Evolutionary conservation across 2,113 vertebrate genomes (phyloP), one percentile per base, ranked within the genome.

Genomic region (Leucosticte australis): DNA sequence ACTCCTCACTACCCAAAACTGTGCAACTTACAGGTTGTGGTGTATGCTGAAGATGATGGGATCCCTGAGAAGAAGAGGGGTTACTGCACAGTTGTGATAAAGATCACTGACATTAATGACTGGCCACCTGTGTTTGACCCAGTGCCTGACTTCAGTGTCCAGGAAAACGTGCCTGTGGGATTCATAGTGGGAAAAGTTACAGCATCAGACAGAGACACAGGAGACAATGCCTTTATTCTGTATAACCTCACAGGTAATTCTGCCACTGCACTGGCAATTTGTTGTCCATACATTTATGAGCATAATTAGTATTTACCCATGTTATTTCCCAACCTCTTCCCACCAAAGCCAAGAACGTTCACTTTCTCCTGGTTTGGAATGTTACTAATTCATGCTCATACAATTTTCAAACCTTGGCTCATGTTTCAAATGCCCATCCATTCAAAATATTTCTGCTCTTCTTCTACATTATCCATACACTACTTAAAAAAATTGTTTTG

Each of bases 41-140:
- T 97, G 26, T 96, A 94, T 78, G 97, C 96, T 86, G 97, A 97
- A 89, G 96, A 97, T 22, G 59, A 96, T 78, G 96, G 97, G 39
- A 77, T 92, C 52, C 96, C 96, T 26, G 94, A 96, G 81, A 97
- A 94, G 91, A 97, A 96, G 63, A 96, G 89, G 52, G 97, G 92
- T 47, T 97, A 96, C 86, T 96, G 96, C 92, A 97, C 97, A 21
- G 81, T 97, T 44, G 55, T 95, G 23, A 35, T 97, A 87, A 85
- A 88, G 68, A 96, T 97, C 47, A 35, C 68, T 39, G 97, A 97
- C 65, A 53, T 95, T 41, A 97, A 97, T 50, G 97, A 97, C 77
- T 96, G 90, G n/a, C 56, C 89, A 35, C 97, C 97, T 28, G 84
- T 77, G 41, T 97, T 97, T 94, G 85, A 91, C 11, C 79, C 95